Base-by-base conservation (phyloP, 2,797 vertebrate species). In the Sardinella longiceps region DNA sequence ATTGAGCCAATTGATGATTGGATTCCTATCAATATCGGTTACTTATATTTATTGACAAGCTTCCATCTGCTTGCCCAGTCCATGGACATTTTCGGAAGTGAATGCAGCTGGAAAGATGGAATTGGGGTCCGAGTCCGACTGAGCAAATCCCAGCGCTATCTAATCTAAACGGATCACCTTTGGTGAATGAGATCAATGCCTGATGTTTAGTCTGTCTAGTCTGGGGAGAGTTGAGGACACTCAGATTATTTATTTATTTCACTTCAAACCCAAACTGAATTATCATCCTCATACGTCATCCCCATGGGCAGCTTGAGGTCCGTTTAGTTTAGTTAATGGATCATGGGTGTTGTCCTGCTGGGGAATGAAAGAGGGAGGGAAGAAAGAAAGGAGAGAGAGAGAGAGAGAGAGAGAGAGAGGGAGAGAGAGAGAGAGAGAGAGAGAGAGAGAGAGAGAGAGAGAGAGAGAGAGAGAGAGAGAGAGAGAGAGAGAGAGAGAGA, bases 251-350 rank as follows among this genome's bases (percentile, higher is more conserved):
- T 51, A 39, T 5, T 1, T 43, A 28, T 12, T 43, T 77, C 37
- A 37, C 9, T 7, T 1, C 39, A 77, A 77, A 6, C 23, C 5
- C 39, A 77, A 77, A 6, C 70, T 77, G 43, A 77, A 6, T 37
- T 77, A 10, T 39, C 7, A 23, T 0, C 70, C 66, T 0, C 37
- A 43, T n/a, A n/a, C n/a, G 33, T 39, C 37, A 77, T 74, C 5
- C 37, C 37, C 30, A 14, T 43, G 37, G 18, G 0, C 37, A 77
- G 18, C 70, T 43, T 77, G 37, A 77, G 33, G 70, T 43, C 70
- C 43, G 33, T 77, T 14, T 70, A 70, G 33, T 77, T 14, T 70
- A 70, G 66, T 70, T 77, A 39, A 77, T 77, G 70, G 33, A 43
- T 77, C 37, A 39, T 39, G 18, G 70, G 18, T 20, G 37, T 77